Conservation (phyloP, 2,888 invertebrate species). For the Lacanobia oleracea region DNA sequence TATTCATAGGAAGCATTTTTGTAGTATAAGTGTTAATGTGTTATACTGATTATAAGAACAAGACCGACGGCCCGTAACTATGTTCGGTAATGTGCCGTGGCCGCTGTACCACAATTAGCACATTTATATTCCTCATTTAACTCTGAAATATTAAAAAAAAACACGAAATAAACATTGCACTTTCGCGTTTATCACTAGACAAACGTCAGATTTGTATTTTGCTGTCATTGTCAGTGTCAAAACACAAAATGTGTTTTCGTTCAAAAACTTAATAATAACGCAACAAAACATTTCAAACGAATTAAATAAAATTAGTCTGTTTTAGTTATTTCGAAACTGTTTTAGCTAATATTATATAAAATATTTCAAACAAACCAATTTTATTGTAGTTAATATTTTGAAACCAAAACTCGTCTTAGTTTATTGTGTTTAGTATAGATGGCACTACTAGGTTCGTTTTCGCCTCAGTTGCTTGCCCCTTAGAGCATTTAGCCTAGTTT, state of each 20-base stretch:
- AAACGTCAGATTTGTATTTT: slow-evolving; percentile 18
- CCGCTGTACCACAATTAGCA: slow-evolving; percentile 92
- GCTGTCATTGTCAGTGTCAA: not conserved
- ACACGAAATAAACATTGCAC: slow-evolving; percentile 5
- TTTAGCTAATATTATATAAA: not conserved
- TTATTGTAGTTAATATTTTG: not conserved
- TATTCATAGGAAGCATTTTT: too few relatives aligned
- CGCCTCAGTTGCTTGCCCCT: too few relatives aligned
- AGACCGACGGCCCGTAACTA: slow-evolving; percentile 93
- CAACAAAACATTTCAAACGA: not conserved
- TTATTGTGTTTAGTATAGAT: slow-evolving; percentile 20
- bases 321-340: not conserved
- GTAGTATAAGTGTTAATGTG: too few relatives aligned
- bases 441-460: not conserved
- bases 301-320: not conserved
- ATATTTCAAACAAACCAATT: not conserved
- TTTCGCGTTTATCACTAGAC: not conserved
- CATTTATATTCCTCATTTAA: slow-evolving; percentile 83
- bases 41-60: too few relatives aligned
- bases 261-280: not conserved
- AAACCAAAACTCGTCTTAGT: not conserved
- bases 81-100: slow-evolving; percentile 92
- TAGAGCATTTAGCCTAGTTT: too few relatives aligned
- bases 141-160: not conserved
- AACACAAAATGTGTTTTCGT: slow-evolving; percentile 1